These are phyloP conservation scores for Diadumene lineata DNA, from an alignment of 92 coral and sea anemone genomes.

Conservation along the genomic window DNA sequence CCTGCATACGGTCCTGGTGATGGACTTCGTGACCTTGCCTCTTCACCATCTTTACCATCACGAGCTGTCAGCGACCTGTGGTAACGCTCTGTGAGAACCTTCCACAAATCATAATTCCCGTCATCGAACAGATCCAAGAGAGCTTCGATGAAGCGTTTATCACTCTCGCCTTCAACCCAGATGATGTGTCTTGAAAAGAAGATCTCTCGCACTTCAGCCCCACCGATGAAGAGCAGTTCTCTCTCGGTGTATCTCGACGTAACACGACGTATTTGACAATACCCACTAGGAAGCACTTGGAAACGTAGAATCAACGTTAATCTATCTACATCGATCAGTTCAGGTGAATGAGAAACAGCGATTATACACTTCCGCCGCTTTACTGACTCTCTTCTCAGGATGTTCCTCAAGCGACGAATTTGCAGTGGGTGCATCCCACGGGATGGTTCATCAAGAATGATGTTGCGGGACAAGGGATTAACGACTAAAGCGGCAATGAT, in stretches of 20 bases:
- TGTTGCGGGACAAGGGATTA: slow-evolving; percentile 58
- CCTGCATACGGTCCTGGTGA: slow-evolving; percentile 22
- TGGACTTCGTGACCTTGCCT: slow-evolving; percentile 16
- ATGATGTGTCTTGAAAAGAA: slow-evolving; percentile 81
- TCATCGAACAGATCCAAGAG: slow-evolving; percentile 82
- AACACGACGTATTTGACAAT: slow-evolving; percentile 76
- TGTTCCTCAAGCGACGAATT: slow-evolving; percentile 75
- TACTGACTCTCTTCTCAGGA: slow-evolving; percentile 84
- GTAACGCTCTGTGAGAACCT: slow-evolving; percentile 40
- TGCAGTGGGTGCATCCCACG: slow-evolving; percentile 97
- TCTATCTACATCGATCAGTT: slow-evolving; percentile 80
- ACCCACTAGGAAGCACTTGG: slow-evolving; percentile 81
- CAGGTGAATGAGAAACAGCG: slow-evolving; percentile 85
- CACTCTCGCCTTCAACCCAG: slow-evolving; percentile 97
- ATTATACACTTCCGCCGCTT: slow-evolving; percentile 74
- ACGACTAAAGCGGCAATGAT: slow-evolving; percentile 80
- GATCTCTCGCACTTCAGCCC: slow-evolving; percentile 84
- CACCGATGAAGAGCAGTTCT: slow-evolving; percentile 85
- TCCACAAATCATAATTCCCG: slow-evolving; percentile 61
- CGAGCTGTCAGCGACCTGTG: slow-evolving; percentile 11
- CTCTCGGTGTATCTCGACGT: slow-evolving; percentile 73
- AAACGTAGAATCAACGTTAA: slow-evolving; percentile 83
- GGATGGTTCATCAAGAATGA: slow-evolving; percentile 85
- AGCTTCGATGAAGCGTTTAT: slow-evolving; percentile 82
- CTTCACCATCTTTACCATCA: neutral